Base-by-base conservation (phyloP, 1,140 invertebrate species). In the Drosophila quadrilineata region DNA sequence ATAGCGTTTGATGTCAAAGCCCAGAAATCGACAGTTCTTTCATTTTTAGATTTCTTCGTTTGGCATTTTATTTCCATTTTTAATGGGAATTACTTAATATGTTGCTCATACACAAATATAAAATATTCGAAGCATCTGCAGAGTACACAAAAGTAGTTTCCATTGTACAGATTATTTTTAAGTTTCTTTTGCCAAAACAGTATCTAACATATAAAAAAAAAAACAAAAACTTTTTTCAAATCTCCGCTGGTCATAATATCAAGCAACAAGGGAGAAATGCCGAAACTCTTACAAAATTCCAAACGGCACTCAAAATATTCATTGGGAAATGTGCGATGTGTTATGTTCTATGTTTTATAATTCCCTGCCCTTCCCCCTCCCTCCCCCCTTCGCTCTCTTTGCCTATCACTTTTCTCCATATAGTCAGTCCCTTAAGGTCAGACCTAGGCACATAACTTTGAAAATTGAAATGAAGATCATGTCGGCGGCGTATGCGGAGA, bases 11-110 rank as follows among this genome's bases (percentile, higher is more conserved):
- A 66, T 66, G 63, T 66, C 63, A 60, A 66, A 46, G n/a, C n/a
- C n/a, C n/a, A n/a, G 14, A 56, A 26, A 53, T 59, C 41, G 26
- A 33, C 43, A 22, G 33, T 21, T 45, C 29, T 36, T 19, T 59
- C 36, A 48, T n/a, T n/a, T n/a, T n/a, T n/a, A n/a, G n/a, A n/a
- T n/a, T n/a, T n/a, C n/a, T n/a, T n/a, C n/a, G n/a, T n/a, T n/a
- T n/a, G n/a, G n/a, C n/a, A n/a, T n/a, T n/a, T n/a, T n/a, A n/a
- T n/a, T n/a, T n/a, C n/a, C n/a, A 6, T 36, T 54, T 68, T 77
- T 59, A 76, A 63, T 77, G 63, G 45, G 53, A 52, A 73, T 77
- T 77, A 76, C 57, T 76, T 77, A 76, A 68, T 76, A 63, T 67
- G 65, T 40, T 49, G 43, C 64, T 58, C 50, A 41, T 29, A 33